phyloP scores from a whole-genome alignment of 1,140 invertebrate genomes.

The Dysdera silvatica region DNA sequence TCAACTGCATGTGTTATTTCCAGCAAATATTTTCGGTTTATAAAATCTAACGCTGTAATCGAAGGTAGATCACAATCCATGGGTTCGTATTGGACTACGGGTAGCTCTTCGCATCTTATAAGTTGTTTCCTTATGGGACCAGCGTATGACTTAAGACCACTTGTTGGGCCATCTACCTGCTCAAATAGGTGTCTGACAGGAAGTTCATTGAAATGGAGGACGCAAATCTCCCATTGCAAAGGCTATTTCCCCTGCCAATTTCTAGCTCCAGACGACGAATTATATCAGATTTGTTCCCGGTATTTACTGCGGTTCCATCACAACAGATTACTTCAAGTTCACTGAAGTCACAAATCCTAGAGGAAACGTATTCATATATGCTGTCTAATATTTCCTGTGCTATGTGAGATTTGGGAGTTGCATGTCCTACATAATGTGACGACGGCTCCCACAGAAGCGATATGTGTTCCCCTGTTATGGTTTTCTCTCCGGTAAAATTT shows the following conservation, averaged over 20 bases:
- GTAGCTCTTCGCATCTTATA: neutral
- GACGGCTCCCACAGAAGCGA: too few species aligned
- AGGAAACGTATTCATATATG: too few species aligned
- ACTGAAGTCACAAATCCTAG: too few species aligned
- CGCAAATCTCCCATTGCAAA: neutral
- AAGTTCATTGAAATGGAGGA: constrained; percentile 2
- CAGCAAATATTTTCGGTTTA: constrained; percentile 1
- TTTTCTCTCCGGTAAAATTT: too few species aligned
- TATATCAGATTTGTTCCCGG: neutral
- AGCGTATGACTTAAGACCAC: too few species aligned
- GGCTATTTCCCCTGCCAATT: neutral
- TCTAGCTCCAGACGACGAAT: neutral
- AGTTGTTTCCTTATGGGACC: neutral
- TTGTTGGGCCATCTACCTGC: neutral
- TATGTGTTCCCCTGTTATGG: too few species aligned
- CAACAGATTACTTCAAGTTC: neutral
- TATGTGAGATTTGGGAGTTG: too few species aligned
- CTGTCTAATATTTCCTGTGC: too few species aligned
- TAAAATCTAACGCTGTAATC: neutral
- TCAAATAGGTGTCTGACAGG: neutral
- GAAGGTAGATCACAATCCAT: neutral
- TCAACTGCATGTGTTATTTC: neutral
- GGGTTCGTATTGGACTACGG: neutral
- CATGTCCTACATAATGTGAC: too few species aligned
- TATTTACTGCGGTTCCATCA: neutral